Evolutionary conservation across 1,140 invertebrate genomes (phyloP), one percentile per base, ranked within the genome.

Genomic region (Eumaeus atala): DNA sequence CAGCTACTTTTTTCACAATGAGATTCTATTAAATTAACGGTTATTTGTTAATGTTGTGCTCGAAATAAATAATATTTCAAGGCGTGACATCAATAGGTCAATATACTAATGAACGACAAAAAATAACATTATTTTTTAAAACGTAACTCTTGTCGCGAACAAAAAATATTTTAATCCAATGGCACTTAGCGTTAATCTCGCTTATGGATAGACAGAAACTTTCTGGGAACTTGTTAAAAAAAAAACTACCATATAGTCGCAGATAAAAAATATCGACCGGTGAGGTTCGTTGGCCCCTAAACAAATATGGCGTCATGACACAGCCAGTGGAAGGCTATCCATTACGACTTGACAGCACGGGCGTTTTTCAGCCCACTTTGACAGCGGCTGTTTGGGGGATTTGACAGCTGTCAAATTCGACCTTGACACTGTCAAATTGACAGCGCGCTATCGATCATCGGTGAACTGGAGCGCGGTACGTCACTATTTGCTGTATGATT

Each of bases 341-440:
- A 80, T 83, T 78, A 83, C 69, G 61, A 48, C 65, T 48, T 77
- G 78, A 82, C 78, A 77, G 74, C 73, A 64, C 44, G 66, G n/a
- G 67, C 74, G 72, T 78, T 81, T 77, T 78, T 79, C 77, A 76
- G 65, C 65, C 68, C 62, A 61, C 40, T 61, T 64, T 74, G 75
- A 78, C 77, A 76, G 69, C 67, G 56, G 66, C 72, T 70, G 73
- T 72, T 70, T 67, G 70, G 53, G 62, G 65, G 54, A 59, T 59
- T 64, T 77, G 77, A 78, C 75, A 76, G 77, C 73, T 83, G 79
- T 80, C 79, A 83, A 75, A 76, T 67, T 61, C 72, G 79, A 75
- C 77, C 75, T 80, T 83, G 79, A 80, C 79, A 78, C 65, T 75
- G 74, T 67, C 70, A 65, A 58, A 56, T 50, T 74, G 70, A 72